Percentiles rank a stretch among this genome's conserved stretches.
These are phyloP conservation scores for Ctenicera cuprea DNA, from an alignment of 2,888 invertebrate species.

Conservation along the genomic window DNA sequence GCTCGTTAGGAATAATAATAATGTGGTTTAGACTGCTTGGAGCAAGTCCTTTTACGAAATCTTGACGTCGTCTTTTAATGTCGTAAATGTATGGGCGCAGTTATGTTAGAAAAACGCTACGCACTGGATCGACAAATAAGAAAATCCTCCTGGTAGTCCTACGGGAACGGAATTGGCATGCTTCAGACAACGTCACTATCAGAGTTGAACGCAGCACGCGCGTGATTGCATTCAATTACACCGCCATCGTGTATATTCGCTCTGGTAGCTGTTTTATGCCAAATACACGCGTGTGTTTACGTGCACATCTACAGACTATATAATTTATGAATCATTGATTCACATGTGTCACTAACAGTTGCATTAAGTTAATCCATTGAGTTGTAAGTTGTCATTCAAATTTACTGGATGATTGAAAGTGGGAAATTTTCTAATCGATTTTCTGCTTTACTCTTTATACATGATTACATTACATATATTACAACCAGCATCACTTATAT, in stretches of 20 bases:
- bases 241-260: conserved; percentile 45
- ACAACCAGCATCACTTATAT: no score
- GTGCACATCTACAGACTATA: conserved; percentile 34
- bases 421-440: conserved; percentile 9
- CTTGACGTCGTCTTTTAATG: neutral
- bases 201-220: conserved; percentile 43
- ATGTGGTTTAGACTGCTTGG: conserved; percentile 6
- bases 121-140: conserved; percentile 29
- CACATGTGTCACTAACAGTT: conserved; percentile 35
- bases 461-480: no score
- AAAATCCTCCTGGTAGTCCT: conserved; percentile 23
- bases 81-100: neutral
- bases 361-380: conserved; percentile 29
- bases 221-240: conserved; percentile 54
- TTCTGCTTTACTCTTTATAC: no score
- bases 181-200: conserved; percentile 45
- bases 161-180: conserved; percentile 39
- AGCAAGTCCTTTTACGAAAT: neutral
- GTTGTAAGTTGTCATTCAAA: conserved; percentile 31
- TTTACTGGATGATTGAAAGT: conserved; percentile 1
- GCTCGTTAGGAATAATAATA: conserved; percentile 35
- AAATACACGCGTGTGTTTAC: conserved; percentile 40
- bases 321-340: conserved; percentile 51
- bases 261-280: conserved; percentile 46
- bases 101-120: neutral